phyloP scores from a whole-genome alignment of 1,140 invertebrate species.

The Homarus americanus region DNA sequence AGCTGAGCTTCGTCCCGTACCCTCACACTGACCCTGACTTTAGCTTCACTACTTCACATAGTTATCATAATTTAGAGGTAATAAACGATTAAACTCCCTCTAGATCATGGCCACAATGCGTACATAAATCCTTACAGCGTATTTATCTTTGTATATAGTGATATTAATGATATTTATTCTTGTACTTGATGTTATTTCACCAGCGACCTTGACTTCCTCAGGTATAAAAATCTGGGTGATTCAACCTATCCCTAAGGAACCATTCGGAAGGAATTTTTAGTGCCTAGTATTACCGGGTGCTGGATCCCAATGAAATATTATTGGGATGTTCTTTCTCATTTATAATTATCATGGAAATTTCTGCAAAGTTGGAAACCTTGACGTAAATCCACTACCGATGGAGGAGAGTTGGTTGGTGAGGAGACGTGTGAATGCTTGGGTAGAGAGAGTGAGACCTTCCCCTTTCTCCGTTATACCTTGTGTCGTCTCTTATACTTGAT shows the following conservation, averaged over 20 bases:
- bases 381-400: neutral
- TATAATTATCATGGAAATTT: neutral
- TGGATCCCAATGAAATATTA: slow-evolving; percentile 35
- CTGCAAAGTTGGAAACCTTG: neutral
- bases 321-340: neutral
- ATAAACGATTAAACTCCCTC: no score
- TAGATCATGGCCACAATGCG: no score
- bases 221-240: slow-evolving; percentile 58
- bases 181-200: neutral
- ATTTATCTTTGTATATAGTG: no score
- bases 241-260: slow-evolving; percentile 22
- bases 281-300: slow-evolving; percentile 36
- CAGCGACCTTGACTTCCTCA: slow-evolving; percentile 17
- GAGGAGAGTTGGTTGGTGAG: neutral
- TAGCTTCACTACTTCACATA: neutral
- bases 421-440: no score
- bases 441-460: no score
- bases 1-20: neutral
- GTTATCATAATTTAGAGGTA: no score
- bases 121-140: no score
- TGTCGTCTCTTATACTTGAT: no score
- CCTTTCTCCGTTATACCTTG: no score
- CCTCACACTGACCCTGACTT: slow-evolving; percentile 8
- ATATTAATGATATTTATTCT: no score
- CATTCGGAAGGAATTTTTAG: slow-evolving; percentile 48